phyloP scores from a whole-genome alignment of 2,888 invertebrate species.

The Willowsia nigromaculata region DNA sequence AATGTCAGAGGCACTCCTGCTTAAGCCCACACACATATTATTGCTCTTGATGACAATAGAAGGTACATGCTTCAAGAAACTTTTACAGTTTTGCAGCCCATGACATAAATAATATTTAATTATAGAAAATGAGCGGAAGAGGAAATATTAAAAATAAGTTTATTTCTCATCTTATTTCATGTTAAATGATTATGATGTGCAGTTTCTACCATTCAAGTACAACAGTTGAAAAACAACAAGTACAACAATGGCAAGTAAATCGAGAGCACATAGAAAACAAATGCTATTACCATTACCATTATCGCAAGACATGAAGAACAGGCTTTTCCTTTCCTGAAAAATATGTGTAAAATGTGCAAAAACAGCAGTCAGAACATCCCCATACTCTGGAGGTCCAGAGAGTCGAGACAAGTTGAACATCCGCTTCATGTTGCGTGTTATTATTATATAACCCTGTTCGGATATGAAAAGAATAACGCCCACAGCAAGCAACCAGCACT shows the following conservation, averaged over 20 bases:
- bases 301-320: neutral
- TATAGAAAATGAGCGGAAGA: neutral
- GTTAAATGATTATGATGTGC: too few species aligned
- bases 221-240: too few species aligned
- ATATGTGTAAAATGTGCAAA: neutral
- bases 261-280: neutral
- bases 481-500: too few species aligned
- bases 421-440: neutral
- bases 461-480: too few species aligned
- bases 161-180: neutral
- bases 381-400: neutral
- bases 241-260: neutral
- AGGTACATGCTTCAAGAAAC: too few species aligned
- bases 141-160: neutral
- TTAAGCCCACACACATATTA: too few species aligned
- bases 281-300: slow-evolving; percentile 39
- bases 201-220: too few species aligned
- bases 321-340: neutral
- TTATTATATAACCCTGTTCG: neutral
- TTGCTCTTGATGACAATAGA: too few species aligned
- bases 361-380: neutral
- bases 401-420: neutral
- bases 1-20: too few species aligned
- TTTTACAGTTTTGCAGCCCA: neutral
- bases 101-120: neutral